Percentiles rank a stretch among this genome's conserved stretches.
Evolutionary conservation across 2,797 vertebrate species (phyloP).

Genomic region (Argentina silus): DNA sequence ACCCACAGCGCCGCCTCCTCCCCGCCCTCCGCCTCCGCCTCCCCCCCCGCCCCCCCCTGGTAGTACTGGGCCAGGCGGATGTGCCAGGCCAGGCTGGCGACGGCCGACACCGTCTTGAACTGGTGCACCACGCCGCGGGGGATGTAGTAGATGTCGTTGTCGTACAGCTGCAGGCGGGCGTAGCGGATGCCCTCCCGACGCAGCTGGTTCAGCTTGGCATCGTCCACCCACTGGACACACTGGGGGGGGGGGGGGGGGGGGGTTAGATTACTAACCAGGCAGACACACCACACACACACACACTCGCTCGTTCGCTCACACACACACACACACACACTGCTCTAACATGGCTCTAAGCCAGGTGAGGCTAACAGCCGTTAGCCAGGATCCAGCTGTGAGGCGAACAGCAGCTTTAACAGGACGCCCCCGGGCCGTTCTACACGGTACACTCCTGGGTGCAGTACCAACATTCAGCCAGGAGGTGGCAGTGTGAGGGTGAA

Average conservation of each 20-base stretch:
- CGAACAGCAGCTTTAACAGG: too few relatives aligned
- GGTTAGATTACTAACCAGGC: neutral
- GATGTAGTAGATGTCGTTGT: slow-evolving; percentile 98
- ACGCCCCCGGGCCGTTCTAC: too few relatives aligned
- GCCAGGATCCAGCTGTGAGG: too few relatives aligned
- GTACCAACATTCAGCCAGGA: slow-evolving; percentile 38
- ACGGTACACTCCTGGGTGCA: neutral
- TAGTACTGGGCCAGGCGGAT: slow-evolving; percentile 90
- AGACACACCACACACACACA: neutral
- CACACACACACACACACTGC: slow-evolving; percentile 7
- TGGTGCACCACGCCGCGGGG: slow-evolving; percentile 97
- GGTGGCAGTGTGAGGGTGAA: slow-evolving; percentile 41
- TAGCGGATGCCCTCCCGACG: slow-evolving; percentile 96
- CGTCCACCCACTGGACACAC: slow-evolving; percentile 99
- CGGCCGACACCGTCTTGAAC: slow-evolving; percentile 97
- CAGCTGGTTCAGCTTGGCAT: slow-evolving; percentile 97
- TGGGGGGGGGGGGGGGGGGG: slow-evolving; percentile 45
- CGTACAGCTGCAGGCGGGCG: slow-evolving; percentile 93
- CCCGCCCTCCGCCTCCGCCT: slow-evolving; percentile 51
- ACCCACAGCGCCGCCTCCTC: neutral
- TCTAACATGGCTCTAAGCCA: too few relatives aligned
- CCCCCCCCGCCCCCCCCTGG: slow-evolving; percentile 59
- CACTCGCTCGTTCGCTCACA: neutral
- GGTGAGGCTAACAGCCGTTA: too few relatives aligned
- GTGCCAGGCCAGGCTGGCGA: slow-evolving; percentile 98